Evolutionary conservation across 2,113 vertebrate genomes (phyloP).

Genomic region (Grus americana): DNA sequence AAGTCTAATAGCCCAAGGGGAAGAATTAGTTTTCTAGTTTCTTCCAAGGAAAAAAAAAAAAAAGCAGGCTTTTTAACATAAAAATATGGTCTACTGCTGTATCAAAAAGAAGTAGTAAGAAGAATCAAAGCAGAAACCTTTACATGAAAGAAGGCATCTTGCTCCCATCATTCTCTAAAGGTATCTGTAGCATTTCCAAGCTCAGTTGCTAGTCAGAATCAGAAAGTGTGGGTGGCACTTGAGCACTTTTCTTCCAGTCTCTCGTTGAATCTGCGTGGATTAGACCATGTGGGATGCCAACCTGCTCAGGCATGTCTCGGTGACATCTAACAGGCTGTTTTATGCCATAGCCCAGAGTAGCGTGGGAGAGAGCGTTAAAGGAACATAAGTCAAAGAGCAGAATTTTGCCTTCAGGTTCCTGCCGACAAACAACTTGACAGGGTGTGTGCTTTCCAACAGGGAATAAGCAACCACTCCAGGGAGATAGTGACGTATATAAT

Average conservation of each 20-base stretch:
- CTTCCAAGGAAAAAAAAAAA: neutral
- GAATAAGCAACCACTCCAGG: neutral
- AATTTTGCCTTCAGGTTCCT: constrained; percentile 34
- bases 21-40: neutral
- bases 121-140: constrained; percentile 33
- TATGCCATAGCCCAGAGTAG: constrained; percentile 30
- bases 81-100: neutral
- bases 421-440: constrained; percentile 13
- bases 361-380: constrained; percentile 25
- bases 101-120: neutral
- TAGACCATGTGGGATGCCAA: constrained; percentile 54
- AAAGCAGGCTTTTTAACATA: neutral
- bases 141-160: constrained; percentile 53
- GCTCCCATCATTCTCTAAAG: constrained; percentile 41
- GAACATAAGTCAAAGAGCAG: constrained; percentile 50
- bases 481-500: neutral
- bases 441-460: neutral
- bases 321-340: constrained; percentile 56
- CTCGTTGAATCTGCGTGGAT: constrained; percentile 37
- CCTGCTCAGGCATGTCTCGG: constrained; percentile 47
- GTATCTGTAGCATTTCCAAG: constrained; percentile 22
- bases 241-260: constrained; percentile 49
- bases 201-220: constrained; percentile 47
- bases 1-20: neutral
- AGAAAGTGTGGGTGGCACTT: constrained; percentile 41